Conservation (phyloP, 2,797 vertebrate genomes). For the Danionella dracula region DNA sequence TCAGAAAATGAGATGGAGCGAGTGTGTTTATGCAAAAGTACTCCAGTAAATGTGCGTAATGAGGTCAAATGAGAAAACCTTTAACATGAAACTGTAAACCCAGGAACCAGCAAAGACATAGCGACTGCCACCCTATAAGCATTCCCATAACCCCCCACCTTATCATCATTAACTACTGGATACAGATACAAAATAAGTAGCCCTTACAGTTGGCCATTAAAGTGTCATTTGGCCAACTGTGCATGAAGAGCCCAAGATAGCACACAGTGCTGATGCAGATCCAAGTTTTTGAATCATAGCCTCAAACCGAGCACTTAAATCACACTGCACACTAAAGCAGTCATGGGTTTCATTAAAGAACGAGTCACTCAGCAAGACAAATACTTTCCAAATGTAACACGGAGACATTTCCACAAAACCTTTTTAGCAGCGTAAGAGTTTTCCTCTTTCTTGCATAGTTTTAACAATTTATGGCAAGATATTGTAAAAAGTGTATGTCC, state of each 20-base stretch:
- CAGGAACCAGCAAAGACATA: conserved; percentile 28
- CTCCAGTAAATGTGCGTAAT: conserved; percentile 1
- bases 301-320: conserved; percentile 74
- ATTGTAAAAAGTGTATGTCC: too few relatives aligned
- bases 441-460: not conserved
- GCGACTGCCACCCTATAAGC: conserved; percentile 23
- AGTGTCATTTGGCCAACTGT: conserved; percentile 76
- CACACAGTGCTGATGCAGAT: conserved; percentile 70
- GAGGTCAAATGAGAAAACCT: conserved; percentile 21
- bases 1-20: not conserved
- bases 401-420: conserved; percentile 50
- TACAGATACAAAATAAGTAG: conserved; percentile 76
- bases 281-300: conserved; percentile 78
- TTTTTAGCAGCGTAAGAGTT: not conserved
- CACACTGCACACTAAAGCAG: conserved; percentile 74
- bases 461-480: too few relatives aligned
- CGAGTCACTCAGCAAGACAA: conserved; percentile 71
- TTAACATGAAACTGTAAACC: conserved; percentile 32
- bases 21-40: not conserved
- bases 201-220: conserved; percentile 71
- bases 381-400: conserved; percentile 68
- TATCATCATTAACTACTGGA: conserved; percentile 72
- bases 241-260: conserved; percentile 74
- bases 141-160: conserved; percentile 50
- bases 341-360: conserved; percentile 78